A percentile compares a stretch with the other conserved stretches of the same genome.
Conservation (phyloP, 2,113 vertebrate species). For the Stegostoma tigrinum region DNA sequence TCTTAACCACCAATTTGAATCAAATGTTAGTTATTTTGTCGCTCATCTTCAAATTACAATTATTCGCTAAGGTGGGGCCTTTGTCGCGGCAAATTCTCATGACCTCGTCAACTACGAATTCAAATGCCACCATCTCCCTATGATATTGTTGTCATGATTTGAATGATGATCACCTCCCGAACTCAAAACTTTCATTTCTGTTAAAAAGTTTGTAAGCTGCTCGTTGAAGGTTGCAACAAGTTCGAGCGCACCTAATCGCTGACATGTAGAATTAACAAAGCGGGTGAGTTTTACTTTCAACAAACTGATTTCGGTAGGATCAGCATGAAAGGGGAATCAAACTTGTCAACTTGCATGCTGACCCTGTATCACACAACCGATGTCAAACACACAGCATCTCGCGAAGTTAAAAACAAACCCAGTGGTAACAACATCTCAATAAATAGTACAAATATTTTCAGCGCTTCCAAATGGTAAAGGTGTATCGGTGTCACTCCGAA, state of each 20-base stretch:
- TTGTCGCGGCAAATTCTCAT: background rate
- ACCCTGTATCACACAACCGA: background rate
- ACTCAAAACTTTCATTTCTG: background rate
- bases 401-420: background rate
- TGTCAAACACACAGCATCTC: background rate
- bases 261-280: background rate
- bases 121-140: background rate
- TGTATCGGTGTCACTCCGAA: constrained; percentile 14
- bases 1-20: background rate
- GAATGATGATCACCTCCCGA: background rate
- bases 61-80: background rate
- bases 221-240: background rate
- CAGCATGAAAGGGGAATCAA: background rate
- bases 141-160: background rate
- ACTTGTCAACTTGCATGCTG: background rate
- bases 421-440: background rate
- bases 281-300: constrained; percentile 1
- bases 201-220: background rate
- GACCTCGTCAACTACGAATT: background rate
- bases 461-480: background rate
- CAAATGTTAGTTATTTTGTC: background rate
- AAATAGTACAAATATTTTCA: background rate
- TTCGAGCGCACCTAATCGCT: background rate
- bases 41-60: background rate
- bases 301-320: background rate